Evolutionary conservation across 2,113 vertebrate genomes (phyloP).

Genomic region (Mobula hypostoma): DNA sequence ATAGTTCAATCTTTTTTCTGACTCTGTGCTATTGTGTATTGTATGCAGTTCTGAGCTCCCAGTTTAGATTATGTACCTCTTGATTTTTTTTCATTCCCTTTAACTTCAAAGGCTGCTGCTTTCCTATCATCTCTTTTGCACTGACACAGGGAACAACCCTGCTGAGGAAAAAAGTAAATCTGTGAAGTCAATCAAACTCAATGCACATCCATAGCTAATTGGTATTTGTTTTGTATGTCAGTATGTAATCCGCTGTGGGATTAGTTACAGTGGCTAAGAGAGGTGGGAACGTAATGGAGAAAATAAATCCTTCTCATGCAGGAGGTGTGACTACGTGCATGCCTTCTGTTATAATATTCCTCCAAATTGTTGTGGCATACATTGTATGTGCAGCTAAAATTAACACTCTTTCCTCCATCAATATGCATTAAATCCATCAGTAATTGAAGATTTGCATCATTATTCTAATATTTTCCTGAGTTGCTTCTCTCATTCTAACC

Average conservation of each 20-base stretch:
- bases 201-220: neutral
- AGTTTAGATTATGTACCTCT: neutral
- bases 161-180: neutral
- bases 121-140: neutral
- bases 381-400: no score
- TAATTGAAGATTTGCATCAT: no score
- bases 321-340: neutral
- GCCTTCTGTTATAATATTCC: neutral
- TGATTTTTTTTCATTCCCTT: neutral
- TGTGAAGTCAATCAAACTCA: neutral
- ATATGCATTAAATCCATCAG: no score
- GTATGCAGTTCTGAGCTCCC: neutral
- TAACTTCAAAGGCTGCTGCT: neutral
- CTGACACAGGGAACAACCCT: neutral
- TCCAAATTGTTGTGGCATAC: no score
- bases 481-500: no score
- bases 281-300: neutral
- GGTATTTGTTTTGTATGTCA: neutral
- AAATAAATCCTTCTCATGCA: neutral
- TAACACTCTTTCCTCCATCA: no score
- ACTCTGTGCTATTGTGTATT: neutral
- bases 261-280: neutral
- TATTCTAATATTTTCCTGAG: no score
- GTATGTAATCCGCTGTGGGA: neutral
- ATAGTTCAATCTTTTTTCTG: neutral